A percentile compares a stretch with the other conserved stretches of the same genome.
Conservation (phyloP, 2,113 vertebrate genomes). For the Tetraodon nigroviridis region DNA sequence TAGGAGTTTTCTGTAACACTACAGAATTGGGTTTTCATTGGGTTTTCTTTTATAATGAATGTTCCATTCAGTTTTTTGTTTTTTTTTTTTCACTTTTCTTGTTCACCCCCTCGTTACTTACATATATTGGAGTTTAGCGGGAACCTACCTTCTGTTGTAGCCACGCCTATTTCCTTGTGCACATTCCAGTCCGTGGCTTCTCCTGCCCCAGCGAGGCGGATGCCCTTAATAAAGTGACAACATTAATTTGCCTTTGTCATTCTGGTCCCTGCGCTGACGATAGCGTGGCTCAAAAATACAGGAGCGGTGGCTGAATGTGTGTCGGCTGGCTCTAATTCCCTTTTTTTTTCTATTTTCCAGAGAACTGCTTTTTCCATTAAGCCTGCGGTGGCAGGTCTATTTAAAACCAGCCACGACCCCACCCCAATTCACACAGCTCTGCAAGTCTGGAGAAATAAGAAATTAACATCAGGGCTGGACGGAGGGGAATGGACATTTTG, state of each 20-base stretch:
- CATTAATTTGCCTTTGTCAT: slow-evolving; percentile 99
- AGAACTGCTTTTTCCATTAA: slow-evolving; percentile 99
- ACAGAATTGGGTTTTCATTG: slow-evolving; percentile 30
- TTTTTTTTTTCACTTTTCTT: not conserved
- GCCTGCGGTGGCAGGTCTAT: slow-evolving; percentile 98
- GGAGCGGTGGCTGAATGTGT: slow-evolving; percentile 85
- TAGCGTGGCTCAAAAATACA: slow-evolving; percentile 96
- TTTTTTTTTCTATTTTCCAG: slow-evolving; percentile 96
- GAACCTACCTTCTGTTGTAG: slow-evolving; percentile 48
- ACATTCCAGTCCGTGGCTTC: slow-evolving; percentile 87
- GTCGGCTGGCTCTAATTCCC: slow-evolving; percentile 94
- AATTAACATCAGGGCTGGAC: slow-evolving; percentile 93
- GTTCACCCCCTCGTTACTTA: slow-evolving; percentile 63
- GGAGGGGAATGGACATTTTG: slow-evolving; percentile 80
- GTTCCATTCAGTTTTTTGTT: slow-evolving; percentile 3
- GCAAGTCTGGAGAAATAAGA: slow-evolving; percentile 89
- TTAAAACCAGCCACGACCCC: slow-evolving; percentile 95
- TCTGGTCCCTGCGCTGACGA: slow-evolving; percentile 85
- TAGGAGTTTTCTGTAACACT: slow-evolving; percentile 29
- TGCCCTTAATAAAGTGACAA: slow-evolving; percentile 99
- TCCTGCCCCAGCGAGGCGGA: slow-evolving; percentile 85
- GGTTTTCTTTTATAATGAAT: slow-evolving; percentile 17
- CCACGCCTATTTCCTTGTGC: slow-evolving; percentile 73
- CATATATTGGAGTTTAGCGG: slow-evolving; percentile 40
- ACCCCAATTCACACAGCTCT: slow-evolving; percentile 88